phyloP scores from a whole-genome alignment of 2,797 vertebrate species.

The Semotilus atromaculatus region DNA sequence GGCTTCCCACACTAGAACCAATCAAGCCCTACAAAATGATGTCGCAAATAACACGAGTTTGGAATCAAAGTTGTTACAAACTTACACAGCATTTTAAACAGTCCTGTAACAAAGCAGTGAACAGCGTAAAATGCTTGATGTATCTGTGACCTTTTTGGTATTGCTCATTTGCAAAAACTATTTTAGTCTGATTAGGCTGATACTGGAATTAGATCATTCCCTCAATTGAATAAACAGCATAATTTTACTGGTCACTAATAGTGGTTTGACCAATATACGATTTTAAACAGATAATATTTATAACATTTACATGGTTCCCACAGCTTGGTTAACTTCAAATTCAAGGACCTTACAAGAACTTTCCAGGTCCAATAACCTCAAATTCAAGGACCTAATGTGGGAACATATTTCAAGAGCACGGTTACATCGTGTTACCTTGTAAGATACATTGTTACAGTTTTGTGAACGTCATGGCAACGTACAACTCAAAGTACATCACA shows the following conservation, averaged over 20 bases:
- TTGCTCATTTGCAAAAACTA: background rate
- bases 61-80: conserved; percentile 13
- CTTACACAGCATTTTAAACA: conserved; percentile 36
- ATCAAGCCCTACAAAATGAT: conserved; percentile 19
- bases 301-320: too few relatives aligned
- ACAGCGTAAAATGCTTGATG: conserved; percentile 2
- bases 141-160: background rate
- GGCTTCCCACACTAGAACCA: conserved; percentile 58
- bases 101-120: background rate
- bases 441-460: too few relatives aligned
- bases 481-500: too few relatives aligned
- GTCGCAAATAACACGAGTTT: background rate
- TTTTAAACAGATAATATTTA: too few relatives aligned
- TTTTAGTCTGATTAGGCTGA: background rate
- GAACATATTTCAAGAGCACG: too few relatives aligned
- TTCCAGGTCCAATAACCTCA: too few relatives aligned
- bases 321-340: too few relatives aligned
- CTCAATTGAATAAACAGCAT: background rate
- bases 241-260: background rate
- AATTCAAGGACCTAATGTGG: too few relatives aligned
- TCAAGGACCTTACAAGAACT: too few relatives aligned
- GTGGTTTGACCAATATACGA: too few relatives aligned
- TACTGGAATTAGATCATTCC: background rate
- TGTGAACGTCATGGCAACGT: too few relatives aligned
- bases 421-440: too few relatives aligned